Evolutionary conservation across 1,140 invertebrate genomes (phyloP).

Genomic region (Drosophila ambigua): DNA sequence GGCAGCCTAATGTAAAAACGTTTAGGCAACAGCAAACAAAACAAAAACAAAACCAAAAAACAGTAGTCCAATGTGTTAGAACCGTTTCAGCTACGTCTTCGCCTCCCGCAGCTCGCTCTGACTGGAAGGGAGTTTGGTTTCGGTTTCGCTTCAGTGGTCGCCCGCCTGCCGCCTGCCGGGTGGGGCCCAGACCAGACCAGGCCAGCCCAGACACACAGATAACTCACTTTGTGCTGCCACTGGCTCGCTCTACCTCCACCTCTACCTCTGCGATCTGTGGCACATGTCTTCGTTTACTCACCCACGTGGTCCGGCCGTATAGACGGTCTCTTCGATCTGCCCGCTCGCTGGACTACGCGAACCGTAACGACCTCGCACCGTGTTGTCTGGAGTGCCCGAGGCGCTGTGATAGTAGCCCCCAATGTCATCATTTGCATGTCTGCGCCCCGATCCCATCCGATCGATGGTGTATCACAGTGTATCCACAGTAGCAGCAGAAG

Average conservation of each 20-base stretch:
- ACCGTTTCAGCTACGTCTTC: slow-evolving; percentile 46
- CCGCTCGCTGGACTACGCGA: slow-evolving; percentile 87
- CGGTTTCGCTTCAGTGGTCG: slow-evolving; percentile 67
- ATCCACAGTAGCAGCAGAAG: slow-evolving; percentile 9
- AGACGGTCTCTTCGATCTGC: slow-evolving; percentile 87
- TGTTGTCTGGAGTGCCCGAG: slow-evolving; percentile 86
- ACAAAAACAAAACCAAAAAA: slow-evolving; percentile 12
- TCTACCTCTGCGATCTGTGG: no score
- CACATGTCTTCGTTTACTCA: slow-evolving; percentile 78
- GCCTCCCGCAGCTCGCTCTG: background rate
- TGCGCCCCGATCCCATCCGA: slow-evolving; percentile 49
- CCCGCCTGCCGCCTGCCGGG: slow-evolving; percentile 58
- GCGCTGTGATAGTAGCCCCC: slow-evolving; percentile 87
- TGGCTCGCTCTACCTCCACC: background rate
- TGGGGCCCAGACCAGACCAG: background rate
- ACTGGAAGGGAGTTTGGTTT: slow-evolving; percentile 17
- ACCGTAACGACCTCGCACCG: slow-evolving; percentile 87
- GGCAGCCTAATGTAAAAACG: slow-evolving; percentile 56
- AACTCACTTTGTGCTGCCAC: slow-evolving; percentile 70
- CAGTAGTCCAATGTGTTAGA: slow-evolving; percentile 62
- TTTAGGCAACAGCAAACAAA: slow-evolving; percentile 49
- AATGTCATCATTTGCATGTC: slow-evolving; percentile 87
- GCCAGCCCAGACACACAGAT: slow-evolving; percentile 18
- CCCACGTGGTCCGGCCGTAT: slow-evolving; percentile 90
- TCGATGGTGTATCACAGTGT: background rate